Conservation (phyloP, 2,888 invertebrate genomes). For the Tenthredo mesomela region DNA sequence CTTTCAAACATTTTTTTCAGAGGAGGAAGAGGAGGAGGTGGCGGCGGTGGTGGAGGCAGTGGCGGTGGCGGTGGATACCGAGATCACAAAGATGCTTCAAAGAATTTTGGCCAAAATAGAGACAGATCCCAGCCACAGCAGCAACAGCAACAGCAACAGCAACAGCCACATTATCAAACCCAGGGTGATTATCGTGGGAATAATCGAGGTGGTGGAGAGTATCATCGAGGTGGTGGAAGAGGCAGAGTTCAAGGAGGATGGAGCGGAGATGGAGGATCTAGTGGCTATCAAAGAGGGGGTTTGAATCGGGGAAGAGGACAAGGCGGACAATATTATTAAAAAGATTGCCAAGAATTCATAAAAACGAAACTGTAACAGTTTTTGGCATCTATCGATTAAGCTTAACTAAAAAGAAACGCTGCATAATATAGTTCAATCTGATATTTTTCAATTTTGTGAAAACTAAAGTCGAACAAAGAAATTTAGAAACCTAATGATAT, state of each 20-base stretch:
- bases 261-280: slow-evolving; percentile 68
- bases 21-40: slow-evolving; percentile 67
- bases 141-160: not conserved
- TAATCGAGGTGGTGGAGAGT: slow-evolving; percentile 61
- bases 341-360: not conserved
- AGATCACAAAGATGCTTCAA: slow-evolving; percentile 65
- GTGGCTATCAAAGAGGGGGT: slow-evolving; percentile 60
- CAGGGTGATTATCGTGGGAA: slow-evolving; percentile 54
- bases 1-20: slow-evolving; percentile 35
- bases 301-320: slow-evolving; percentile 57
- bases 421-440: not conserved
- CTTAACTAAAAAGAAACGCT: not conserved
- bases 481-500: not conserved
- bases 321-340: slow-evolving; percentile 36
- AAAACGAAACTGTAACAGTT: not conserved
- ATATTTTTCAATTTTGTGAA: not conserved
- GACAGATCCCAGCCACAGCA: slow-evolving; percentile 55
- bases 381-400: not conserved
- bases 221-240: slow-evolving; percentile 65
- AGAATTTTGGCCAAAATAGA: slow-evolving; percentile 67
- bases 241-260: slow-evolving; percentile 77
- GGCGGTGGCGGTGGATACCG: slow-evolving; percentile 62
- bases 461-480: not conserved
- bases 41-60: slow-evolving; percentile 58
- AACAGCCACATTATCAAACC: slow-evolving; percentile 49